Conservation (phyloP, 2,888 invertebrate species). For the Azorinus chamasolen region DNA sequence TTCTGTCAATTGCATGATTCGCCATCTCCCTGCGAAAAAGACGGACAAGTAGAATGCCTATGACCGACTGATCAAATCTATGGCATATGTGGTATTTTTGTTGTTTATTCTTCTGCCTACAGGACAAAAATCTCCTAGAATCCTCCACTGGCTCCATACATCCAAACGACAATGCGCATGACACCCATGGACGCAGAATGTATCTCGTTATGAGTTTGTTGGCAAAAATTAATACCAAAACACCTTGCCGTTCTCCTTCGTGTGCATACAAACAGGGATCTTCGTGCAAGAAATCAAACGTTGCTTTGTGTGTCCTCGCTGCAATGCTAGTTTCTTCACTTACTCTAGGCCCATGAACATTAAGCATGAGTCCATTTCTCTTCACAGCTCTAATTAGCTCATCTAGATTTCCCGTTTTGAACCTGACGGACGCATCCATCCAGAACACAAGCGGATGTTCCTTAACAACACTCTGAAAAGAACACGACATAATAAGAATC, state of each 20-base stretch:
- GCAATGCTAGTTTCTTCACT: constrained; percentile 36
- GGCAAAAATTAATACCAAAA: constrained; percentile 41
- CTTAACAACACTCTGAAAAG: constrained; percentile 38
- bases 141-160: too few relatives aligned
- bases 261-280: constrained; percentile 37
- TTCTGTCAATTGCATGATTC: too few relatives aligned
- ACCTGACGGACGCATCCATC: too few relatives aligned
- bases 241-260: constrained; percentile 42
- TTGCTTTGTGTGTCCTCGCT: constrained; percentile 29
- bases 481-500: too few relatives aligned
- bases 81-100: constrained; percentile 53
- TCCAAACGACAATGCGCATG: too few relatives aligned
- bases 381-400: constrained; percentile 20
- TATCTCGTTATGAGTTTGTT: constrained; percentile 40
- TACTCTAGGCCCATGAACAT: constrained; percentile 31
- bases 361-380: constrained; percentile 37
- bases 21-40: too few relatives aligned
- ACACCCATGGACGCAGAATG: constrained; percentile 56
- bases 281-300: constrained; percentile 44
- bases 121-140: constrained; percentile 19
- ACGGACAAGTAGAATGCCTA: constrained; percentile 58
- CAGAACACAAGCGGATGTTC: too few relatives aligned
- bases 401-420: too few relatives aligned
- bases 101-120: too few relatives aligned
- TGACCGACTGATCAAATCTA: too few relatives aligned